These are phyloP conservation scores for Dissostichus mawsoni DNA, from an alignment of 2,113 vertebrate species.

Conservation along the genomic window DNA sequence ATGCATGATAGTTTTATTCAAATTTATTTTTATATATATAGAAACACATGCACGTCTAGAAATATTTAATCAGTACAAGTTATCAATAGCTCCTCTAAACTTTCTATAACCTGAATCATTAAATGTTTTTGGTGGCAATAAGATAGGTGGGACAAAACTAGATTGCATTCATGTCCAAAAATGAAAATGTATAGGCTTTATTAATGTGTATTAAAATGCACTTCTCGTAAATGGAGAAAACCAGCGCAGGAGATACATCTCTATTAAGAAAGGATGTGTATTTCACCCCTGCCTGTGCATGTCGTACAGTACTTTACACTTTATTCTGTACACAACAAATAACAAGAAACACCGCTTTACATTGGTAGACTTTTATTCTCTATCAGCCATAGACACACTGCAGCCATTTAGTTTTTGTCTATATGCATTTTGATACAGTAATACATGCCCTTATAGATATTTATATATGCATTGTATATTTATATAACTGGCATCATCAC, in stretches of 20 bases:
- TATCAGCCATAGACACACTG: constrained; percentile 96
- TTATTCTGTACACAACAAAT: neutral
- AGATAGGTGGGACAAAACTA: no score
- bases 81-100: no score
- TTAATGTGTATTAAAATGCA: no score
- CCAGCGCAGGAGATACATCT: no score
- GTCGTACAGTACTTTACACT: neutral
- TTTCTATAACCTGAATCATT: no score
- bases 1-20: neutral
- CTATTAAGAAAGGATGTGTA: neutral
- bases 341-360: constrained; percentile 15
- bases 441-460: constrained; percentile 98
- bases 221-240: no score
- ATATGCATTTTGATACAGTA: constrained; percentile 91
- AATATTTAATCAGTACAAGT: no score
- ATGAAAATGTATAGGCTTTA: no score
- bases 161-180: no score
- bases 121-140: no score
- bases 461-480: constrained; percentile 88
- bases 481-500: constrained; percentile 94
- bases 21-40: no score
- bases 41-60: no score
- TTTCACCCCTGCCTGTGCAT: neutral
- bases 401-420: constrained; percentile 89
- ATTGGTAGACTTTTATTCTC: constrained; percentile 94